These are phyloP conservation scores for Hymenochirus boettgeri DNA, from an alignment of 2,113 vertebrate species.

Conservation along the genomic window DNA sequence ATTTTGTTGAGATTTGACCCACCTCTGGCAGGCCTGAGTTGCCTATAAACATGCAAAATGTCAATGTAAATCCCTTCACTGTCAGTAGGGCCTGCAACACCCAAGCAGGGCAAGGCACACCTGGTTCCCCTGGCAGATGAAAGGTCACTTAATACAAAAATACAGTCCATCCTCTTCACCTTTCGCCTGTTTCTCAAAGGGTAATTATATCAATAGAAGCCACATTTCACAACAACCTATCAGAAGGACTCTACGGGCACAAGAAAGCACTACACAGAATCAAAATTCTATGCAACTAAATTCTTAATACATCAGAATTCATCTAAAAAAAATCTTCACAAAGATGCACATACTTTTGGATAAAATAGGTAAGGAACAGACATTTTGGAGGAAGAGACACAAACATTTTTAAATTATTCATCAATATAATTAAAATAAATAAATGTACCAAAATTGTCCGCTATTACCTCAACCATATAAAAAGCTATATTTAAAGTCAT, in stretches of 20 bases:
- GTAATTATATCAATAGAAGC: too few species aligned
- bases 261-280: neutral
- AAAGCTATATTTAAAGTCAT: too few species aligned
- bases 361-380: too few species aligned
- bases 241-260: neutral
- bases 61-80: neutral
- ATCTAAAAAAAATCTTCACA: too few species aligned
- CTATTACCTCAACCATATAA: too few species aligned
- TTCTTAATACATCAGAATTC: too few species aligned
- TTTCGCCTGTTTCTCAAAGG: neutral
- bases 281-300: too few species aligned
- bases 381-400: too few species aligned
- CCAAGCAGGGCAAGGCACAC: neutral
- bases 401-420: too few species aligned
- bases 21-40: constrained; percentile 11
- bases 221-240: neutral
- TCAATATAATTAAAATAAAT: too few species aligned
- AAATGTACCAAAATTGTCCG: too few species aligned
- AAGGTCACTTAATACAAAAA: neutral
- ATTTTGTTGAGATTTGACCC: neutral
- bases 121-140: neutral
- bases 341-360: too few species aligned
- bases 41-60: constrained; percentile 35
- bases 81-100: neutral
- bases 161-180: constrained; percentile 9